Evolutionary conservation across 2,888 invertebrate genomes (phyloP), one percentile per base, ranked within the genome.

Genomic region (Synergus gifuensis): DNA sequence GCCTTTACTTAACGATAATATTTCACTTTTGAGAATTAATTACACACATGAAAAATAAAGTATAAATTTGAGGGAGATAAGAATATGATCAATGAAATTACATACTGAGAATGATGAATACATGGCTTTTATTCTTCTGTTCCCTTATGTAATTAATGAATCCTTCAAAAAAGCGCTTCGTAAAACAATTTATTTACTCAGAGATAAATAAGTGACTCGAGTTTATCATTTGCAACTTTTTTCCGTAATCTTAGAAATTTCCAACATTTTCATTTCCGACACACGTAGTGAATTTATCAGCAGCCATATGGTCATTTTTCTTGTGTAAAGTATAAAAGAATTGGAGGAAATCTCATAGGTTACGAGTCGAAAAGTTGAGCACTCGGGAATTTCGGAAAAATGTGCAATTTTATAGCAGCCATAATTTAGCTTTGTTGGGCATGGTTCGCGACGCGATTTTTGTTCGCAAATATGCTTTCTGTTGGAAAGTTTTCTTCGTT

Each of bases 401-500:
- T 66, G 40, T 42, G n/a, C 44, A 69, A 69, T 69, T 49, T 16
- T 18, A 69, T 69, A 49, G 8, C 28, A 46, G 46, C 46, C 18
- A 67, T 44, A 44, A 67, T 44, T 67, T 67, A 44, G 3, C 14
- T 28, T 69, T n/a, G 69, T 69, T 49, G 22, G 28, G 49, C 28
- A 69, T 69, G 22, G 46, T 14, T 22, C 7, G 18, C 22, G 12
- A 12, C 12, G 5, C 9, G 44, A 22, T 67, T 67, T 44, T n/a
- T 42, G 46, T 69, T 44, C 49, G 49, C 28, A 69, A 69, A 67
- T 69, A 69, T 16, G 69, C 28, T 69, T 49, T 69, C 8, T 16
- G 49, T 69, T 14, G 44, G 46, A 44, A 67, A 69, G 69, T 69
- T 69, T 69, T 69, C 69, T 69, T 49, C 69, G 69, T 69, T 69